Evolutionary conservation across 2,888 invertebrate species (phyloP).

Genomic region (Amiota minor): DNA sequence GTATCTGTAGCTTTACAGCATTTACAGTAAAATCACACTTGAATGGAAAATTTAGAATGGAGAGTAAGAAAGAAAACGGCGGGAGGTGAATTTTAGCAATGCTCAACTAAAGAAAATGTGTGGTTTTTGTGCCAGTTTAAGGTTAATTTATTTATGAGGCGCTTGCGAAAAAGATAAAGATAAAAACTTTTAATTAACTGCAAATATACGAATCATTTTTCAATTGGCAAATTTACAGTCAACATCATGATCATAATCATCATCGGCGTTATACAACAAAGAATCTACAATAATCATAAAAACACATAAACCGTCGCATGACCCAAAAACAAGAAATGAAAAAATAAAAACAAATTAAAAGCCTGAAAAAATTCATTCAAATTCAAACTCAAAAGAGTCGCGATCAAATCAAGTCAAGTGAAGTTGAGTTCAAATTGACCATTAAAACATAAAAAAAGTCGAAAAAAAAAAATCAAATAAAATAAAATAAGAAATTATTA

Average conservation of each 20-base stretch:
- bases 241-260: neutral
- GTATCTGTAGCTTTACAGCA: neutral
- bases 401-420: no score
- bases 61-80: neutral
- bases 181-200: neutral
- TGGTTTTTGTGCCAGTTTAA: slow-evolving; percentile 5
- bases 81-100: neutral
- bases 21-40: neutral
- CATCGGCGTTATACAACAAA: neutral
- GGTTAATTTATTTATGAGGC: slow-evolving; percentile 30
- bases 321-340: slow-evolving; percentile 48
- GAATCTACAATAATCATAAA: slow-evolving; percentile 27
- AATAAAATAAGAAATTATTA: slow-evolving; percentile 45
- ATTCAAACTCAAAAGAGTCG: no score
- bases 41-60: neutral
- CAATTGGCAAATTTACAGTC: neutral
- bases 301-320: slow-evolving; percentile 55
- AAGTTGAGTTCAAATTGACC: slow-evolving; percentile 56
- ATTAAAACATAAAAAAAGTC: slow-evolving; percentile 35
- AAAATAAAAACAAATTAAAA: slow-evolving; percentile 33
- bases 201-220: neutral
- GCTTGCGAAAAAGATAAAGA: neutral
- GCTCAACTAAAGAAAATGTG: neutral
- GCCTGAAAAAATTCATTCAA: slow-evolving; percentile 32
- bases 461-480: neutral